Percentiles rank a stretch among this genome's conserved stretches.
phyloP scores from a whole-genome alignment of 2,113 vertebrate species.

The Coturnix japonica region DNA sequence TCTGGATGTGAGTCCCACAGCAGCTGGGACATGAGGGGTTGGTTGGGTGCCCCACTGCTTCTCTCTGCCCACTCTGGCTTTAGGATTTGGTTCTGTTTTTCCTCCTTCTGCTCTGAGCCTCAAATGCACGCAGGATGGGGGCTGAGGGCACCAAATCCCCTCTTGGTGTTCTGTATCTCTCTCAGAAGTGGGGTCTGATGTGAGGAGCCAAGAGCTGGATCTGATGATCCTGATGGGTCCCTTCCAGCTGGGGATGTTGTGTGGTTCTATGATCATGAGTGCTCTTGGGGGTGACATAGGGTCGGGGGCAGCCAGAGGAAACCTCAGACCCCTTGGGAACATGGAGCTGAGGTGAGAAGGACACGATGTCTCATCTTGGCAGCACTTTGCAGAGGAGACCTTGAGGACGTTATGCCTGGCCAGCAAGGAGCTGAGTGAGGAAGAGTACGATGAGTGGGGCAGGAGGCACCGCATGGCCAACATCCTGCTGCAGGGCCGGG shows the following conservation, averaged over 20 bases:
- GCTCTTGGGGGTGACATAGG: neutral
- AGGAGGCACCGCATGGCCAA: slow-evolving; percentile 72
- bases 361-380: neutral
- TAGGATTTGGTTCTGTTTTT: neutral
- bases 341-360: neutral
- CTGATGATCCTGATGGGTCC: too few species aligned
- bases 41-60: neutral
- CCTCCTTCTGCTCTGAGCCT: neutral
- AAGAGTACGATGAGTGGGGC: slow-evolving; percentile 78
- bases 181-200: too few species aligned
- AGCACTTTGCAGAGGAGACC: slow-evolving; percentile 82
- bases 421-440: slow-evolving; percentile 83
- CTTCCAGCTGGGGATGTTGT: too few species aligned
- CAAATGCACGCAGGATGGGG: neutral
- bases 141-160: neutral
- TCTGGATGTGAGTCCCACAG: slow-evolving; percentile 80
- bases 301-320: neutral
- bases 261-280: neutral
- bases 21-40: neutral
- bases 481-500: slow-evolving; percentile 72
- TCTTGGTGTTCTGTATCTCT: neutral
- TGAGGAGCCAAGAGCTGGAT: too few species aligned
- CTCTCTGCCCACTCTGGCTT: neutral
- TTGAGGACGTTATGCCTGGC: slow-evolving; percentile 92
- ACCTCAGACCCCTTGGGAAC: neutral